A percentile compares a stretch with the other conserved stretches of the same genome.
These are phyloP conservation scores for Hipparchia semele DNA, from an alignment of 2,888 invertebrate genomes.

Conservation along the genomic window DNA sequence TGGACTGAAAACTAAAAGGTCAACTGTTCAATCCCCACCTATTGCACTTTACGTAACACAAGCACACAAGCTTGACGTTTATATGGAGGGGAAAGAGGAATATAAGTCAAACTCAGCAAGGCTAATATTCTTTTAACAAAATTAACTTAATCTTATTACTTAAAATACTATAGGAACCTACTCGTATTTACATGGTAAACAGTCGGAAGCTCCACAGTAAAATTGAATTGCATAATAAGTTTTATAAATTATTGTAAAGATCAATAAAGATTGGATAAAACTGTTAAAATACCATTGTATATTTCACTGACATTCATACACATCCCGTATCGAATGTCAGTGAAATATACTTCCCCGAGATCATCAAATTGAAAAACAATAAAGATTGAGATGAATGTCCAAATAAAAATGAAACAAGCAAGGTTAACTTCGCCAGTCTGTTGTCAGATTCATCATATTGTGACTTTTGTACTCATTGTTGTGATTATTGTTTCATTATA, in stretches of 20 bases:
- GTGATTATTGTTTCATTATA: slow-evolving; percentile 20
- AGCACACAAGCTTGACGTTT: too few relatives aligned
- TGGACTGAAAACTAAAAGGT: too few relatives aligned
- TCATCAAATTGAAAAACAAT: slow-evolving; percentile 29
- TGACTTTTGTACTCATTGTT: slow-evolving; percentile 16
- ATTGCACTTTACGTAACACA: too few relatives aligned
- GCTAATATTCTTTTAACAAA: too few relatives aligned
- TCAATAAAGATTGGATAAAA: slow-evolving; percentile 14
- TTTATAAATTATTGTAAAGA: slow-evolving; percentile 7
- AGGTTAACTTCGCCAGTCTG: slow-evolving; percentile 15
- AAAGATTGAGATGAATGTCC: slow-evolving; percentile 31
- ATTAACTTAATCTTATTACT: background rate
- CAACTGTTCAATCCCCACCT: too few relatives aligned
- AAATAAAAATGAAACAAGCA: slow-evolving; percentile 20
- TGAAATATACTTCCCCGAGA: slow-evolving; percentile 11
- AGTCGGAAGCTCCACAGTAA: background rate
- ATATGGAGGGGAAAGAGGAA: too few relatives aligned
- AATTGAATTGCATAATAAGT: background rate
- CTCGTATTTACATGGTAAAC: background rate
- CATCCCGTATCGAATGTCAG: slow-evolving; percentile 14
- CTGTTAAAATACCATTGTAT: too few relatives aligned
- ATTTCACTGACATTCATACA: background rate
- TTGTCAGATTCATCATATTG: slow-evolving; percentile 27
- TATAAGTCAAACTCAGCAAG: too few relatives aligned
- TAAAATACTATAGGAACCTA: background rate